Base-by-base conservation (phyloP, 2,797 vertebrate genomes). In the Phyllotis vaccarum region DNA sequence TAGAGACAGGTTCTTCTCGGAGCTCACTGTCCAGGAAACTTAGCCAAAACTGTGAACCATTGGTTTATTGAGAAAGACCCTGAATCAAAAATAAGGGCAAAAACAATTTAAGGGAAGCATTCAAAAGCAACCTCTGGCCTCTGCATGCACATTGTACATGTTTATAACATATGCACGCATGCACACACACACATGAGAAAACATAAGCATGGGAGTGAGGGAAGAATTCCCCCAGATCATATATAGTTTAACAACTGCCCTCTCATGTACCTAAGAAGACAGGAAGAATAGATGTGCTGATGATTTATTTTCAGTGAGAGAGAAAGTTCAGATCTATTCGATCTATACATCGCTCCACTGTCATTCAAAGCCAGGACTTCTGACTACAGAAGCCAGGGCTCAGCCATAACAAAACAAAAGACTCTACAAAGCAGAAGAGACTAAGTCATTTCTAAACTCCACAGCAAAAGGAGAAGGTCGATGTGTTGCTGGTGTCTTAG, bases 401-500 rank as follows among this genome's bases (percentile, higher is more conserved):
- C 58, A 85, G 22, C 43, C 27, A 13, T 9, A 89, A 76, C 34
- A 85, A 95, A 88, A 82, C 40, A 92, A 91, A 87, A 72, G 58
- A 80, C 16, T 49, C 17, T 49, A 37, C 11, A 82, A 94, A 92
- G 72, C 24, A 89, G 19, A 54, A 2, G 27, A 40, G 70, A 68
- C 52, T 62, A 89, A 79, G 49, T 46, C 74, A 79, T 62, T 90
- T 95, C 74, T 93, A 56, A 86, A 54, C 52, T 43, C 49, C 58
- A 79, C 4, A 60, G 66, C 85, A 93, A 52, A 95, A 72, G 76
- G 52, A 31, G 29, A 24, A 16, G 13, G 43, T 46, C 52, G 17
- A 86, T 8, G 4, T 70, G 68, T 79, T 80, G n/a, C 9, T 81
- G 58, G 88, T 72, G 34, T 81, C 56, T 96, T 83, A 87, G 76